Conservation (phyloP, 2,113 vertebrate genomes). For the Proterorhinus semilunaris region DNA sequence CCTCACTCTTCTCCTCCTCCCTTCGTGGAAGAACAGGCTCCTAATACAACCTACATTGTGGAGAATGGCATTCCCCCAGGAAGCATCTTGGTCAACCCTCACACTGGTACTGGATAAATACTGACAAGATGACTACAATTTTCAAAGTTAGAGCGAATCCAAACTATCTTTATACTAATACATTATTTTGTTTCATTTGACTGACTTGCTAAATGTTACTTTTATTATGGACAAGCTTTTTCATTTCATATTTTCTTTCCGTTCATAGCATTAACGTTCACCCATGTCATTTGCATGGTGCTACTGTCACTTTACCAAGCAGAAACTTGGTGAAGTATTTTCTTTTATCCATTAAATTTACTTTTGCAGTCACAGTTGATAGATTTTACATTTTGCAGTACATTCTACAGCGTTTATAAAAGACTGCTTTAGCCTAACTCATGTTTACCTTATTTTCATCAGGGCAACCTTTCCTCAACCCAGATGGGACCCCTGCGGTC, state of each 20-base stretch:
- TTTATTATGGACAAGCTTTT: background rate
- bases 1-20: conserved; percentile 63
- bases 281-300: no score
- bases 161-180: background rate
- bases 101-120: conserved; percentile 80
- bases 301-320: no score
- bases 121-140: background rate
- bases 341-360: no score
- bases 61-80: conserved; percentile 93
- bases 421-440: conserved; percentile 15
- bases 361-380: background rate
- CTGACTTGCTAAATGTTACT: background rate
- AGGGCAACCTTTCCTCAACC: conserved; percentile 96
- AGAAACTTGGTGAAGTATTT: no score
- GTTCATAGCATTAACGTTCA: background rate
- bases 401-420: background rate
- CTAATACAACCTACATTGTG: conserved; percentile 84
- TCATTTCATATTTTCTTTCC: background rate
- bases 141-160: background rate
- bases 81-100: conserved; percentile 93
- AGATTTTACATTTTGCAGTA: background rate
- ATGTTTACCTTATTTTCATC: conserved; percentile 42
- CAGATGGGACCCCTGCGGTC: conserved; percentile 90
- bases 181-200: background rate
- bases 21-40: conserved; percentile 64